Percentiles rank a stretch among this genome's conserved stretches.
phyloP scores from a whole-genome alignment of 1,140 invertebrate genomes.

The Trypoxylus dichotomus region DNA sequence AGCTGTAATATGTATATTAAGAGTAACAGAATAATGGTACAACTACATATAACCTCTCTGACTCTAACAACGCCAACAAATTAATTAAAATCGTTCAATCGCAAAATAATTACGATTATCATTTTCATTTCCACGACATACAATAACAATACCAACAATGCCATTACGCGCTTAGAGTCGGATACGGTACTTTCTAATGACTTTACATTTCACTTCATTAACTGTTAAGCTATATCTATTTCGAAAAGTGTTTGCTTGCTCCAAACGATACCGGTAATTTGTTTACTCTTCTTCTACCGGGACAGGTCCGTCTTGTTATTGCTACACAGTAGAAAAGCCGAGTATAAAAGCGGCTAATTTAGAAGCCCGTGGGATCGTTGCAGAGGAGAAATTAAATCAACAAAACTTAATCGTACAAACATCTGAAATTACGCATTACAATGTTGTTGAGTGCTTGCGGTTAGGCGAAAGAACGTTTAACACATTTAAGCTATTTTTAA shows the following conservation, averaged over 20 bases:
- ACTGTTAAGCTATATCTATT: background rate
- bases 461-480: background rate
- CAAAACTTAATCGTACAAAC: background rate
- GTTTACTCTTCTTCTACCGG: background rate
- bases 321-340: background rate
- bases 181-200: background rate
- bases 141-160: background rate
- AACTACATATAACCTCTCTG: no score
- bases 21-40: no score
- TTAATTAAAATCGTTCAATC: background rate
- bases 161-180: background rate
- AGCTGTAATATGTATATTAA: no score
- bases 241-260: background rate
- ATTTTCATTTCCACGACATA: background rate
- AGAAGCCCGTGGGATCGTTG: background rate
- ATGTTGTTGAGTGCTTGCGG: background rate
- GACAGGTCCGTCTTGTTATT: background rate
- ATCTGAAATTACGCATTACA: background rate
- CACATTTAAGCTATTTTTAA: background rate
- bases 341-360: background rate
- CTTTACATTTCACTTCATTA: slow-evolving; percentile 7
- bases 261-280: slow-evolving; percentile 1
- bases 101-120: background rate
- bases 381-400: background rate
- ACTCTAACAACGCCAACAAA: no score